Evolutionary conservation across 2,888 invertebrate species (phyloP).

Genomic region (Trachelus stipa): DNA sequence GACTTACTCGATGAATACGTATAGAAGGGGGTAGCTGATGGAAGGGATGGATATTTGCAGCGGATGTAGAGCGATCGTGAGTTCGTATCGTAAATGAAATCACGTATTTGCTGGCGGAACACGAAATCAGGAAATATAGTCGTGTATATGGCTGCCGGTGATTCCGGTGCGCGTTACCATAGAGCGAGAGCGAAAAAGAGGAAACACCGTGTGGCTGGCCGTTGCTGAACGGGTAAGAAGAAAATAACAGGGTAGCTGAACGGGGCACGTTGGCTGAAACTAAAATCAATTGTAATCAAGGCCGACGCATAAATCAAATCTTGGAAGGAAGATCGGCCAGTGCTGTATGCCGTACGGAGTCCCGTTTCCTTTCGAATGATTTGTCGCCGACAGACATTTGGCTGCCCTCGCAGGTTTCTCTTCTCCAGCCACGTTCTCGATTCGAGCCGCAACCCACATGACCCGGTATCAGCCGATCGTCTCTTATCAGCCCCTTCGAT

Average conservation of each 20-base stretch:
- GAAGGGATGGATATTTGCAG: constrained; percentile 36
- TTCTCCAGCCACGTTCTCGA: constrained; percentile 12
- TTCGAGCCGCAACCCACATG: not conserved
- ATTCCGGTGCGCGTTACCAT: constrained; percentile 13
- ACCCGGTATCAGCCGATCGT: not conserved
- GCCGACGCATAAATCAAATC: constrained; percentile 53
- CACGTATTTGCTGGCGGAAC: constrained; percentile 59
- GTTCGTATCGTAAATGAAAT: constrained; percentile 64
- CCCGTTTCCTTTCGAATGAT: constrained; percentile 45
- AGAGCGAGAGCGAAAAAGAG: constrained; percentile 22
- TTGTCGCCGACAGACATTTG: constrained; percentile 40
- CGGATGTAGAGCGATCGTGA: constrained; percentile 56
- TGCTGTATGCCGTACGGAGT: constrained; percentile 19
- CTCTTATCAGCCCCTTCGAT: not conserved
- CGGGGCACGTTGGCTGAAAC: constrained; percentile 25
- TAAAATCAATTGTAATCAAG: constrained; percentile 60
- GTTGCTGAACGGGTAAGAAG: not conserved
- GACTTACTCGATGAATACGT: constrained; percentile 2
- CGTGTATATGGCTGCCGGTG: constrained; percentile 19
- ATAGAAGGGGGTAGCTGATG: not conserved
- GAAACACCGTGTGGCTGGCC: not conserved
- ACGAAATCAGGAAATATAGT: constrained; percentile 41
- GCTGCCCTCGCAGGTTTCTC: constrained; percentile 22
- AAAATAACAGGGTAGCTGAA: constrained; percentile 9
- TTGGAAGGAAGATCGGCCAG: constrained; percentile 28